phyloP scores from a whole-genome alignment of 53 echinoderm and acorn worm species.

The Actinopyga echinites region DNA sequence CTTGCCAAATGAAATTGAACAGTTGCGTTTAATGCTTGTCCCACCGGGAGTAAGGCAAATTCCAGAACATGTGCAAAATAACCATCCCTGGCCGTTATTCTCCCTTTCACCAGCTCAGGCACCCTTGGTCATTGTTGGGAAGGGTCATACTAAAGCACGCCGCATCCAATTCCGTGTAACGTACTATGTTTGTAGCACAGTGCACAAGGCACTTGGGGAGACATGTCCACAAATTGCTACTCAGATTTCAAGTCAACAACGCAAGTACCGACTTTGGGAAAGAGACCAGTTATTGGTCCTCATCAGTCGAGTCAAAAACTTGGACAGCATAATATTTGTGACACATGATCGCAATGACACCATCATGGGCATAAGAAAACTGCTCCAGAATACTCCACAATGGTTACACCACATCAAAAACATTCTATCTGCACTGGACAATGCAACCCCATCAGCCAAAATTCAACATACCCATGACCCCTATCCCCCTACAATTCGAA shows the following conservation, averaged over 20 bases:
- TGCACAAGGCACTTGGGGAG: constrained; percentile 39
- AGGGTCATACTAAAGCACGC: constrained; percentile 22
- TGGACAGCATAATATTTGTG: constrained; percentile 49
- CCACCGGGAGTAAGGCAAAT: constrained; percentile 17
- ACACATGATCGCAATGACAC: constrained; percentile 41
- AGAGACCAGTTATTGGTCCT: constrained; percentile 48
- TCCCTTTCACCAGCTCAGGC: constrained; percentile 17
- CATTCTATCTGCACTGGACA: constrained; percentile 38
- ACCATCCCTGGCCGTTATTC: background rate
- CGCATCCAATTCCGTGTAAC: constrained; percentile 42
- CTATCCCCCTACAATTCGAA: constrained; percentile 13
- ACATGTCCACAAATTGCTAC: constrained; percentile 49
- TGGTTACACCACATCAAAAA: constrained; percentile 48
- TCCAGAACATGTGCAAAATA: background rate
- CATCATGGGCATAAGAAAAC: constrained; percentile 38
- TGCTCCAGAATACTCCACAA: constrained; percentile 47
- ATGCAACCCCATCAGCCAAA: constrained; percentile 9
- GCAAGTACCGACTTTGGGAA: constrained; percentile 49
- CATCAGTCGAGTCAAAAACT: constrained; percentile 41
- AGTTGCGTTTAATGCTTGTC: background rate
- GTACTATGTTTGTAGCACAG: constrained; percentile 44
- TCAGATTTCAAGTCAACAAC: constrained; percentile 47
- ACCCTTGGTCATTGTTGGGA: constrained; percentile 18
- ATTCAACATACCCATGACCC: constrained; percentile 44
- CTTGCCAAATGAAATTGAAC: constrained; percentile 1